Base-by-base conservation (phyloP, 2,113 vertebrate species). In the Herpailurus yagouaroundi region DNA sequence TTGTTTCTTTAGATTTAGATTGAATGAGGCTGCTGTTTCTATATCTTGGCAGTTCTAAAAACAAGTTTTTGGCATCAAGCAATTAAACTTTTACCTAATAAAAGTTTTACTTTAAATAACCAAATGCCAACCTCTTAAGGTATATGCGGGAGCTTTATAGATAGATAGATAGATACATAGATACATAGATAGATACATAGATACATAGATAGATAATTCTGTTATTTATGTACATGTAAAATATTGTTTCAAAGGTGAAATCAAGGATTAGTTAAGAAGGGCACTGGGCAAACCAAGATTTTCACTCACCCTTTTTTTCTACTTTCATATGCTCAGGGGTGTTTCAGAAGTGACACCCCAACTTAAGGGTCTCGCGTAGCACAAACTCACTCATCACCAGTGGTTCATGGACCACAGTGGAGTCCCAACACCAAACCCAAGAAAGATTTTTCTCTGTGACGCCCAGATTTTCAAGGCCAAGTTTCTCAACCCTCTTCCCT, bases 1-100 rank as follows among this genome's bases (percentile, higher is more conserved):
- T 73, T 74, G 76, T 73, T 92, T 94, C 69, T 45, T 94, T 85
- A 31, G 33, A 81, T 80, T 82, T 81, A 95, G 31, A 91, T 80
- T 85, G 77, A 90, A 68, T 27, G 50, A 66, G 16, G 33, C 66
- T 52, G 16, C 21, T 38, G 41, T 79, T 95, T 91, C 63, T 69
- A 33, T 64, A 18, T 50, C 5, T 38, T 66, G 41, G 13, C n/a
- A 55, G 23, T 16, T 85, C 64, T 89, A 45, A 82, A 89, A 73
- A 86, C 7, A 3, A 81, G 71, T 52, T 50, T 12, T 55, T 15
- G 81, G 7, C 36, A 89, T 66, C 71, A 93, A 94, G 50, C 15
- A 89, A 33, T 90, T 83, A 66, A 85, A 84, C 21, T 45, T n/a
- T 64, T 85, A 31, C 38, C 41, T 77, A 95, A 38, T 60, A 36